Conservation (phyloP, 2,888 invertebrate species). For the Opisthograptis luteolata region DNA sequence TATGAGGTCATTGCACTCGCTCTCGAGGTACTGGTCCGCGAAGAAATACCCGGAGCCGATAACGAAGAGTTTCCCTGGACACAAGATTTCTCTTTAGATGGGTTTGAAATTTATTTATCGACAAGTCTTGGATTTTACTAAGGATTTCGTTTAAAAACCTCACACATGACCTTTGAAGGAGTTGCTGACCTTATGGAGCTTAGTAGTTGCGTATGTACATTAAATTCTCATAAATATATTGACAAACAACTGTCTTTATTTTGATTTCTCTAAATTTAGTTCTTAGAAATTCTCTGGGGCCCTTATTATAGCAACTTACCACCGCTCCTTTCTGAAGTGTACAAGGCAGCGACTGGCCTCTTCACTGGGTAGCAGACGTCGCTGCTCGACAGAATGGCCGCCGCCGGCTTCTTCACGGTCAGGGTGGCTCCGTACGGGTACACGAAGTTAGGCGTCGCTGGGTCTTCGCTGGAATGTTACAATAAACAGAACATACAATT, state of each 20-base stretch:
- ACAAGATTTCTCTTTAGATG: too few relatives aligned
- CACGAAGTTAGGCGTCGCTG: slow-evolving; percentile 89
- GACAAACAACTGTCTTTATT: too few relatives aligned
- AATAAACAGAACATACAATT: too few relatives aligned
- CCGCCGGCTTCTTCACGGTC: slow-evolving; percentile 95
- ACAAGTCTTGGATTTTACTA: too few relatives aligned
- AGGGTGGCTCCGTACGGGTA: slow-evolving; percentile 98
- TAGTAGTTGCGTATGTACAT: too few relatives aligned
- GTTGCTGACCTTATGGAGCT: too few relatives aligned
- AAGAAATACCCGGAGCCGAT: slow-evolving; percentile 97
- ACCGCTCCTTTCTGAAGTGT: slow-evolving; percentile 84
- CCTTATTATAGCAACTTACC: slow-evolving; percentile 47
- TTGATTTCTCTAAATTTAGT: too few relatives aligned
- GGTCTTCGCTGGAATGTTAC: slow-evolving; percentile 74
- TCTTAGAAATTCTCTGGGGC: too few relatives aligned
- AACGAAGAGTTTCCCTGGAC: slow-evolving; percentile 90
- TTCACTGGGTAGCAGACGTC: slow-evolving; percentile 97
- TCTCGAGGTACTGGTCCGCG: slow-evolving; percentile 95
- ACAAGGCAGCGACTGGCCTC: slow-evolving; percentile 94
- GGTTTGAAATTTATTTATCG: too few relatives aligned
- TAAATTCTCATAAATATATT: too few relatives aligned
- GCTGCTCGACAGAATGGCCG: slow-evolving; percentile 95
- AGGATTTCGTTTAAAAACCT: too few relatives aligned
- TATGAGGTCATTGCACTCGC: slow-evolving; percentile 96
- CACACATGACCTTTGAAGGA: too few relatives aligned